phyloP scores from a whole-genome alignment of 2,113 vertebrate genomes.

The Poicephalus meyeri region DNA sequence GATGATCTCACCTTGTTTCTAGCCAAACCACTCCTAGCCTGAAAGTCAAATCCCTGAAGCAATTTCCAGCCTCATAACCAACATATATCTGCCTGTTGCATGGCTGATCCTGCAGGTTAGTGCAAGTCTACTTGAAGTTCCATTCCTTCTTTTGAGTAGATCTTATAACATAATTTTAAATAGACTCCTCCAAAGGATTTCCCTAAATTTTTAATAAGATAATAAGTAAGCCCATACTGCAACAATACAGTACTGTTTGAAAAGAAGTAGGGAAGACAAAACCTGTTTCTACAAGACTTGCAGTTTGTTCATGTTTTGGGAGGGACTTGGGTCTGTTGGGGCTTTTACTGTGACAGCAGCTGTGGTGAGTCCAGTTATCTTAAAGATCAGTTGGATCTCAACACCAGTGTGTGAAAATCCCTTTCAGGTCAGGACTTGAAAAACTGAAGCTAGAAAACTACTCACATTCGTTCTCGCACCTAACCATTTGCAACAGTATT shows the following conservation, averaged over 20 bases:
- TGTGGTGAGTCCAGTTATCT: neutral
- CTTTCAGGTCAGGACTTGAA: neutral
- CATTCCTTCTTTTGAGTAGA: neutral
- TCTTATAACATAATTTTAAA: neutral
- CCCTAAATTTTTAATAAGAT: neutral
- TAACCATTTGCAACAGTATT: neutral
- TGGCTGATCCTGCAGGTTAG: neutral
- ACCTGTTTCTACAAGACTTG: neutral
- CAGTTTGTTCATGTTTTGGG: neutral
- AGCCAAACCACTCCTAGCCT: neutral
- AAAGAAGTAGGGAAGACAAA: neutral
- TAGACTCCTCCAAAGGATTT: neutral
- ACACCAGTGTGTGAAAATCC: neutral
- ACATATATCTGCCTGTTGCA: neutral
- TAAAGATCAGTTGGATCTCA: neutral
- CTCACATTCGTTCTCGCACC: neutral
- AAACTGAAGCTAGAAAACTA: neutral
- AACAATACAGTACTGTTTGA: neutral
- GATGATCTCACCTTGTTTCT: neutral
- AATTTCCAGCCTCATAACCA: neutral
- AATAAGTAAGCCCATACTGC: neutral
- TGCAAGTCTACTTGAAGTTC: neutral
- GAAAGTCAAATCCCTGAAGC: neutral
- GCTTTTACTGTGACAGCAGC: neutral
- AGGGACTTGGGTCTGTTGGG: neutral